Conservation (phyloP, 2,888 invertebrate genomes). For the Ditula angustiorana region DNA sequence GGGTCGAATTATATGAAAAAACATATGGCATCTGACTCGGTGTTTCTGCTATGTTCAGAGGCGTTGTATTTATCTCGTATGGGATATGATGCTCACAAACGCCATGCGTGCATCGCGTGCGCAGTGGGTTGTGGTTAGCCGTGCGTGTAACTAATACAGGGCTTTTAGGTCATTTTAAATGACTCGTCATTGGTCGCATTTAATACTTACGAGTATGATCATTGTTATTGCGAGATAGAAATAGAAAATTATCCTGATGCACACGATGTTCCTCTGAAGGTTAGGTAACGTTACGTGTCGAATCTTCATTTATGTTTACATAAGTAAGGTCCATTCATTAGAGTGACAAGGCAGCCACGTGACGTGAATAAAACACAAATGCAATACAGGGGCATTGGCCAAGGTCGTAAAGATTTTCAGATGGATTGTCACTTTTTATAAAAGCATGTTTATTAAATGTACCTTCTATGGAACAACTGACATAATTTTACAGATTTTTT, state of each 20-base stretch:
- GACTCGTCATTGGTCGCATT: neutral
- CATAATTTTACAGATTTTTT: too few relatives aligned
- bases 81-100: neutral
- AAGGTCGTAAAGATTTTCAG: neutral
- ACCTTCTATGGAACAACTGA: too few relatives aligned
- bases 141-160: constrained; percentile 26
- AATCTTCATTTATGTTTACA: neutral
- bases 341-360: constrained; percentile 3
- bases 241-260: neutral
- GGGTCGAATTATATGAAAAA: too few relatives aligned
- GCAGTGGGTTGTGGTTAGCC: neutral
- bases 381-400: too few relatives aligned
- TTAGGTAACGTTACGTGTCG: neutral
- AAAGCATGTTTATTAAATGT: too few relatives aligned
- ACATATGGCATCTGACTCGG: too few relatives aligned
- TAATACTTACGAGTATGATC: constrained; percentile 15
- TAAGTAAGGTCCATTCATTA: neutral
- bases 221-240: neutral
- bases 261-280: neutral
- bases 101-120: constrained; percentile 22
- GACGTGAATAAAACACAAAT: neutral
- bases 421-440: too few relatives aligned
- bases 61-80: neutral
- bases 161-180: constrained; percentile 19
- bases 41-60: neutral